These are phyloP conservation scores for Eledona agricola DNA, from an alignment of 2,888 invertebrate species.

Conservation along the genomic window DNA sequence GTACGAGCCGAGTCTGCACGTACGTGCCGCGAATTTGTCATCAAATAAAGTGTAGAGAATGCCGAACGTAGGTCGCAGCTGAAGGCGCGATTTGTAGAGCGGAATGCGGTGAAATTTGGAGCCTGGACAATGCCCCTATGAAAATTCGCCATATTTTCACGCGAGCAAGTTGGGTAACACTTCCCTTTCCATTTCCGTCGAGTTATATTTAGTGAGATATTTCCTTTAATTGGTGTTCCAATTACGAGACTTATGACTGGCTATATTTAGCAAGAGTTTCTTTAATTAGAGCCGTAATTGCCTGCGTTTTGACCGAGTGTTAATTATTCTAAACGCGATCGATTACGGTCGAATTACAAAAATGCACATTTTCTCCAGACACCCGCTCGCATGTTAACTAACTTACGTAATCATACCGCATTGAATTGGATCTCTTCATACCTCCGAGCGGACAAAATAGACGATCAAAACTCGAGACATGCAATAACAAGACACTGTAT, in stretches of 20 bases:
- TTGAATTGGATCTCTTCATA: no score
- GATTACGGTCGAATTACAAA: conserved; percentile 16
- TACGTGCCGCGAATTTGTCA: conserved; percentile 42
- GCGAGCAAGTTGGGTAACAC: no score
- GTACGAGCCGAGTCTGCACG: conserved; percentile 40
- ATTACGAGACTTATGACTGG: conserved; percentile 34
- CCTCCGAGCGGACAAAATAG: no score
- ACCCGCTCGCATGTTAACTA: background rate
- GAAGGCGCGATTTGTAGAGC: no score
- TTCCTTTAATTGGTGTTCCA: conserved; percentile 36
- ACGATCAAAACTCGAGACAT: conserved; percentile 1
- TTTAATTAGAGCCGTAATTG: conserved; percentile 36
- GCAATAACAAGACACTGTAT: conserved; percentile 22
- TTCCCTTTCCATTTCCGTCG: conserved; percentile 15
- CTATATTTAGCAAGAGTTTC: conserved; percentile 39
- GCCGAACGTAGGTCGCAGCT: conserved; percentile 39
- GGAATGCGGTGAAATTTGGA: no score
- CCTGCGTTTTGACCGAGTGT: conserved; percentile 26
- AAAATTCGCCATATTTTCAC: no score
- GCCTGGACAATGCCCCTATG: no score
- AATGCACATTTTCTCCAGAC: background rate
- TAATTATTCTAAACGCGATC: conserved; percentile 12
- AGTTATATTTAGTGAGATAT: conserved; percentile 33
- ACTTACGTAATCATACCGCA: background rate
- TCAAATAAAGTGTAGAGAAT: conserved; percentile 42